A percentile compares a stretch with the other conserved stretches of the same genome.
Evolutionary conservation across 2,888 invertebrate genomes (phyloP).

Genomic region (Apodemia hepburni): DNA sequence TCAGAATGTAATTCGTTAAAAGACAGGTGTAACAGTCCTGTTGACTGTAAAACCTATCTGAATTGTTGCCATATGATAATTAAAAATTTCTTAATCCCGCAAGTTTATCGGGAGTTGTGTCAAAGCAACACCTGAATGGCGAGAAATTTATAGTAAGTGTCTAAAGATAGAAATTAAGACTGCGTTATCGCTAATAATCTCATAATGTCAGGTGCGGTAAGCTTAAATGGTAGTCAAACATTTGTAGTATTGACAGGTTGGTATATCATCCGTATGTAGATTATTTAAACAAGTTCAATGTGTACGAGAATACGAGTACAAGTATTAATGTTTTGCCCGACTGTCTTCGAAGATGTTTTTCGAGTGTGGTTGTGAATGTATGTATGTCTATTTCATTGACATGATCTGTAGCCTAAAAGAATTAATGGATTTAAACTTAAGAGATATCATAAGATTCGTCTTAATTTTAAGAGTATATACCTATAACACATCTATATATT

Average conservation of each 20-base stretch:
- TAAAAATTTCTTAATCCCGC: conserved; percentile 23
- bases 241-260: conserved; percentile 24
- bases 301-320: background rate
- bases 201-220: conserved; percentile 32
- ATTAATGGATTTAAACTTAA: too few species aligned
- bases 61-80: conserved; percentile 18
- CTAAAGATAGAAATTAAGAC: conserved; percentile 30
- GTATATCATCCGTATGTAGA: conserved; percentile 5
- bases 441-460: too few species aligned
- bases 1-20: background rate
- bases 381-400: too few species aligned
- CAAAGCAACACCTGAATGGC: conserved; percentile 38
- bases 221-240: conserved; percentile 28
- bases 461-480: too few species aligned
- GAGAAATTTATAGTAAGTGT: conserved; percentile 30
- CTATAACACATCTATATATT: too few species aligned
- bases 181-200: conserved; percentile 32
- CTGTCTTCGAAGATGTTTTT: too few species aligned
- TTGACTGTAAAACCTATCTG: conserved; percentile 3
- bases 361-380: too few species aligned
- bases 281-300: conserved; percentile 16
- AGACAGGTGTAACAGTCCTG: conserved; percentile 1
- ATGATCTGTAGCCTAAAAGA: too few species aligned
- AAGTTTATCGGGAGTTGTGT: conserved; percentile 29
- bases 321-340: background rate